Evolutionary conservation across 2,797 vertebrate species (phyloP), one percentile per base, ranked within the genome.

Genomic region (Pyrocephalus nanus): DNA sequence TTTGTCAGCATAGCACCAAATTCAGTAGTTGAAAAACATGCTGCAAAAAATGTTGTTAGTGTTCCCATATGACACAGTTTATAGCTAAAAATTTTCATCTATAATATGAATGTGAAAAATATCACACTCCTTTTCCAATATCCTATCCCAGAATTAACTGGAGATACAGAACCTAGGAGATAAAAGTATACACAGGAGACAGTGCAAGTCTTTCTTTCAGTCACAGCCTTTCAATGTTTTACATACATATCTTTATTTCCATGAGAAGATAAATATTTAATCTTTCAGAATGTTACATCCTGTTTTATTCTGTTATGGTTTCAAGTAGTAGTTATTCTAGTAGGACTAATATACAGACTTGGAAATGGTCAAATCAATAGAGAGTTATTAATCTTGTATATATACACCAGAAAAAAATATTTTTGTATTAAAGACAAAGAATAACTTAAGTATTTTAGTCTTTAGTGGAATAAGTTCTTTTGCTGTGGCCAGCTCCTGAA

Each of bases 361-460:
- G 73, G 82, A 76, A 90, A 86, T 96, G 96, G 96, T 98, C 96
- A 98, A 97, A 98, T 96, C 96, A 97, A 94, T 97, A 97, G 95
- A 97, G 97, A 96, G 96, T 96, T 97, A 94, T 97, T 98, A 96
- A 95, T 95, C 86, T 93, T 92, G 96, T 93, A 96, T 95, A 96
- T 95, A 97, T 95, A 97, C 88, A 97, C 96, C 96, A 97, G 97
- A 88, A 96, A 98, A 98, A 98, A 42, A 42, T 42, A 42, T 42
- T 94, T 96, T 96, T 97, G 92, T 97, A 96, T 97, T 98, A 98
- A 98, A 98, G 97, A 97, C 96, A 98, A 98, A 98, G 95, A 98
- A 95, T 96, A 97, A 96, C 96, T 94, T 90, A 96, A 97, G 97
- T 97, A 98, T 98, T 98, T 95, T 86, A 97, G 90, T 92, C 66